Percentiles rank a stretch among this genome's conserved stretches.
Evolutionary conservation across 37 sponge, comb jelly and placozoan species (phyloP).

Genomic region (Crambe crambe): DNA sequence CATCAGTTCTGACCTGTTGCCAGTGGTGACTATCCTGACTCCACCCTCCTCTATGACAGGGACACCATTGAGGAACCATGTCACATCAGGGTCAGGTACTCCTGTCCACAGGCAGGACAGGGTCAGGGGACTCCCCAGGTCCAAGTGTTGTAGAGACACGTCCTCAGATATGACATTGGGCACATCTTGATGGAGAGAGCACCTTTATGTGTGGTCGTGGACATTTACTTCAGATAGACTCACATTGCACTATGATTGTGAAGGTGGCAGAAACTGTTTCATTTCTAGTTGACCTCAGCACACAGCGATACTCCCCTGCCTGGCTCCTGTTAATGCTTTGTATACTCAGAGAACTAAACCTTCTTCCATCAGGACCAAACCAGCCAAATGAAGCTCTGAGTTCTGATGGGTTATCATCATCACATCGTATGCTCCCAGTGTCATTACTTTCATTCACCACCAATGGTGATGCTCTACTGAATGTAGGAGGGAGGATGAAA

Average conservation of each 20-base stretch:
- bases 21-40: background rate
- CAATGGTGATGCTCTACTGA: too few relatives aligned
- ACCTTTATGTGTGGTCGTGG: background rate
- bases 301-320: background rate
- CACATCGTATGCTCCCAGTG: too few relatives aligned
- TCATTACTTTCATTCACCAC: too few relatives aligned
- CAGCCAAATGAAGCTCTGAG: too few relatives aligned
- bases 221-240: background rate
- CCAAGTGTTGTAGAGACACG: background rate
- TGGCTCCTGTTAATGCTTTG: too few relatives aligned
- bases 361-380: too few relatives aligned
- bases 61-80: background rate
- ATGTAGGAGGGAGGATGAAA: too few relatives aligned
- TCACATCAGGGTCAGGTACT: background rate
- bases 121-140: background rate
- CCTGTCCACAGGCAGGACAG: background rate
- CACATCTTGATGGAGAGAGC: background rate
- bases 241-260: background rate
- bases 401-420: too few relatives aligned
- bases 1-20: background rate
- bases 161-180: background rate
- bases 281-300: background rate
- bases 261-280: background rate
- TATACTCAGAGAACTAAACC: too few relatives aligned
- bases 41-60: background rate